phyloP scores from a whole-genome alignment of 1,140 invertebrate genomes.

The Cherax destructor region DNA sequence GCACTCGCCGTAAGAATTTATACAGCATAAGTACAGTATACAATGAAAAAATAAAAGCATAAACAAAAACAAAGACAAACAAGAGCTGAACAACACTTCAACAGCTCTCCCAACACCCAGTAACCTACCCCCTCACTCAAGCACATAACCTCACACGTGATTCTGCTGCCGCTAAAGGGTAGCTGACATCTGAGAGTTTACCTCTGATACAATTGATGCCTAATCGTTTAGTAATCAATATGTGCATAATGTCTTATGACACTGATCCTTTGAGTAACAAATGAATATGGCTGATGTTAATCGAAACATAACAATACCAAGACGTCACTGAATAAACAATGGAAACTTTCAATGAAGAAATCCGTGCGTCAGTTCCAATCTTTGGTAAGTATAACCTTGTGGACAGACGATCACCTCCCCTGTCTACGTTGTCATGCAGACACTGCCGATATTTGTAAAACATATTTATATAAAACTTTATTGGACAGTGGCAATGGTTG shows the following conservation, averaged over 20 bases:
- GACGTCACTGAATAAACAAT: neutral
- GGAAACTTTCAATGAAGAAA: neutral
- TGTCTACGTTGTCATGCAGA: neutral
- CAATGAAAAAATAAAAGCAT: too few species aligned
- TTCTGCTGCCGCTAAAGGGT: neutral
- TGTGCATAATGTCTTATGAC: neutral
- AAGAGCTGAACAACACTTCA: neutral
- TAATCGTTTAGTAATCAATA: slow-evolving; percentile 14
- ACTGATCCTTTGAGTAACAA: slow-evolving; percentile 7
- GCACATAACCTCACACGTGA: neutral
- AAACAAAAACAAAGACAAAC: too few species aligned
- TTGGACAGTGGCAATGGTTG: too few species aligned
- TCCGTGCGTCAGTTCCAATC: slow-evolving; percentile 14
- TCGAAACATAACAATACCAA: neutral
- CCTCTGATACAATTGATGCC: neutral
- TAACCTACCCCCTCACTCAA: neutral
- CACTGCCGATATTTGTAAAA: too few species aligned
- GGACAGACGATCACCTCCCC: neutral
- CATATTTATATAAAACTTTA: too few species aligned
- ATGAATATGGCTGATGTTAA: neutral
- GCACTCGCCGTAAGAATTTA: too few species aligned
- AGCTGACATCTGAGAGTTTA: neutral
- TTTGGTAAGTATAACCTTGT: slow-evolving; percentile 4
- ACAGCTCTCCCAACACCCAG: neutral
- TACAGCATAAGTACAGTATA: too few species aligned